Conservation (phyloP, 2,888 invertebrate genomes). For the Masnerella sp. region DNA sequence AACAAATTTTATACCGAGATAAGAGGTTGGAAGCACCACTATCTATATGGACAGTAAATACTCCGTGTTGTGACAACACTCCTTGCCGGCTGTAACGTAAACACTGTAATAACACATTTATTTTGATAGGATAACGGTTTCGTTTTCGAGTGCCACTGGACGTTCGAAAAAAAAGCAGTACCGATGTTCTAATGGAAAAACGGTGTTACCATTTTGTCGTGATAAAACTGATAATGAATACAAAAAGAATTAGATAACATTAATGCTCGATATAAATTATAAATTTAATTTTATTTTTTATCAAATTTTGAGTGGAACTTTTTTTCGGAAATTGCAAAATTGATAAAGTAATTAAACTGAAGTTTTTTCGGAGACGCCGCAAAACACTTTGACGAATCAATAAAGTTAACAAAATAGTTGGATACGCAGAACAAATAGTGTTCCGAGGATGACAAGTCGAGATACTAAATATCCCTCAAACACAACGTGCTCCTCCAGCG, state of each 20-base stretch:
- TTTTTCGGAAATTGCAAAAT: too few relatives aligned
- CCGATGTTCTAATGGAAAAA: too few relatives aligned
- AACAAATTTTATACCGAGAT: constrained; percentile 35
- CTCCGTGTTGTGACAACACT: constrained; percentile 28
- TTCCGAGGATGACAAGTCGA: constrained; percentile 44
- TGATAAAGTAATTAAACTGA: constrained; percentile 35
- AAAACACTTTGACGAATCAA: constrained; percentile 50
- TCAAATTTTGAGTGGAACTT: too few relatives aligned
- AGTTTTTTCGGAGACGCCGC: constrained; percentile 24
- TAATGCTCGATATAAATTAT: too few relatives aligned
- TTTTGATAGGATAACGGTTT: constrained; percentile 26
- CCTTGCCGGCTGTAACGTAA: constrained; percentile 25
- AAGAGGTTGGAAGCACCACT: constrained; percentile 23
- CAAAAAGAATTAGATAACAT: too few relatives aligned
- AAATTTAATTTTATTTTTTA: not conserved
- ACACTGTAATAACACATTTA: constrained; percentile 24
- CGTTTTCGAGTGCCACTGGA: too few relatives aligned
- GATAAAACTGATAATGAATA: too few relatives aligned
- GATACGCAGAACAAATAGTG: constrained; percentile 45
- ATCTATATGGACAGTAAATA: constrained; percentile 34
- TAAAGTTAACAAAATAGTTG: constrained; percentile 53
- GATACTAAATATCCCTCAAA: constrained; percentile 50
- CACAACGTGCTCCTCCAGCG: constrained; percentile 35
- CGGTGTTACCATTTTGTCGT: too few relatives aligned
- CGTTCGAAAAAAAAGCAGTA: too few relatives aligned